phyloP scores from a whole-genome alignment of 2,113 vertebrate genomes.

The Sterrhoptilus dennistouni region DNA sequence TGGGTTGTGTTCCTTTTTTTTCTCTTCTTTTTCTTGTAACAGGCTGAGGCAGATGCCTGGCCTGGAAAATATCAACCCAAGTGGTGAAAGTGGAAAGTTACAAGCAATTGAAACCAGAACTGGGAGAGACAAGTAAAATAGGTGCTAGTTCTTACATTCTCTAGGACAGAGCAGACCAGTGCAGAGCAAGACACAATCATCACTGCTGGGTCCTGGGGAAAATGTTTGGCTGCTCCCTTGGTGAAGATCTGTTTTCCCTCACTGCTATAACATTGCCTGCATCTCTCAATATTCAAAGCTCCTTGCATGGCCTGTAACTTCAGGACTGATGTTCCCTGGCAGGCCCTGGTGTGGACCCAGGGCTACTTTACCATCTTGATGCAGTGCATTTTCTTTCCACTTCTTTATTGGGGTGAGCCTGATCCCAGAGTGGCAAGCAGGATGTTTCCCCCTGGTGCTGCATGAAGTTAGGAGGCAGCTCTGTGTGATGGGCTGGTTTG shows the following conservation, averaged over 20 bases:
- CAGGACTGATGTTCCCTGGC: not conserved
- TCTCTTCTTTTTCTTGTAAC: not conserved
- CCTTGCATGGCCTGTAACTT: not conserved
- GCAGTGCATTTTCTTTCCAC: not conserved
- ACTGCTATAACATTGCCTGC: not conserved
- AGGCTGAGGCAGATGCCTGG: not conserved
- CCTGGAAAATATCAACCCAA: slow-evolving; percentile 38
- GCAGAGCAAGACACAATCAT: not conserved
- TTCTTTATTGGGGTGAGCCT: not conserved
- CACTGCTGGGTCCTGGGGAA: not conserved
- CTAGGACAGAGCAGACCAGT: not conserved
- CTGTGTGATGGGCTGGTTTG: not conserved
- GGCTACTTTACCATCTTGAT: not conserved
- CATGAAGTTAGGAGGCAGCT: not conserved
- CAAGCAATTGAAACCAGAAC: slow-evolving; percentile 18
- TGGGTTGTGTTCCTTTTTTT: not conserved
- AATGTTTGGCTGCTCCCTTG: not conserved
- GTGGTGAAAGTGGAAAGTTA: slow-evolving; percentile 27
- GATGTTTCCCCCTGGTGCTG: not conserved
- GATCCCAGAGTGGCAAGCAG: not conserved
- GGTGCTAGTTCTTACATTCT: not conserved
- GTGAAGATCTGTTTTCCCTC: not conserved
- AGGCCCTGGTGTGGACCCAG: not conserved
- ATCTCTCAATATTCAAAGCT: fast-evolving
- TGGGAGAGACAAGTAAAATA: not conserved